phyloP scores from a whole-genome alignment of 2,113 vertebrate species.

The Danionella cerebrum region DNA sequence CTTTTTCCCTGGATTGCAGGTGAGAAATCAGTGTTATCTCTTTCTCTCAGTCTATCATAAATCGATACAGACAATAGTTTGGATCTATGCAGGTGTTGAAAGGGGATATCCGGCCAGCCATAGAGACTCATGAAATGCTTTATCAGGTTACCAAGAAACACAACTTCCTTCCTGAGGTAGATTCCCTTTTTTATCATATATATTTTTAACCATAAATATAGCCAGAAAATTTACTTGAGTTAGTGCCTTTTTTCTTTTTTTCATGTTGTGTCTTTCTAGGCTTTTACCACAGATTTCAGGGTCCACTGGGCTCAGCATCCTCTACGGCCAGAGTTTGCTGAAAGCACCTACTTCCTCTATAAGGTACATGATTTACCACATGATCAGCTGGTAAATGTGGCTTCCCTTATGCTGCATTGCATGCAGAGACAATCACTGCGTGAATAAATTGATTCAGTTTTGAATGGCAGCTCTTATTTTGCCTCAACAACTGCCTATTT shows the following conservation, averaged over 20 bases:
- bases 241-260: too few relatives aligned
- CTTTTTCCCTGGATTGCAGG: conserved; percentile 96
- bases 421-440: too few relatives aligned
- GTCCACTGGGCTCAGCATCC: conserved; percentile 98
- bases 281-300: conserved; percentile 97
- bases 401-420: background rate
- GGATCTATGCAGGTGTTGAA: conserved; percentile 82
- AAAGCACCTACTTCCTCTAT: conserved; percentile 98
- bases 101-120: conserved; percentile 94
- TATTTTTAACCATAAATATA: background rate
- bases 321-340: conserved; percentile 94
- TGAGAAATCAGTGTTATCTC: conserved; percentile 45
- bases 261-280: conserved; percentile 57
- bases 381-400: background rate
- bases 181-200: background rate
- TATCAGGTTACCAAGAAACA: conserved; percentile 99
- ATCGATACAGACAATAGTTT: background rate
- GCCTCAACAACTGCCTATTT: too few relatives aligned
- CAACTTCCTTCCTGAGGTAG: conserved; percentile 97
- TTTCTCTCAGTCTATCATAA: background rate
- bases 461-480: too few relatives aligned
- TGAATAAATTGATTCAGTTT: too few relatives aligned
- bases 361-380: conserved; percentile 61
- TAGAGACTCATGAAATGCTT: conserved; percentile 98
- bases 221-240: background rate